Base-by-base conservation (phyloP, 2,888 invertebrate genomes). In the Eilema caniola region DNA sequence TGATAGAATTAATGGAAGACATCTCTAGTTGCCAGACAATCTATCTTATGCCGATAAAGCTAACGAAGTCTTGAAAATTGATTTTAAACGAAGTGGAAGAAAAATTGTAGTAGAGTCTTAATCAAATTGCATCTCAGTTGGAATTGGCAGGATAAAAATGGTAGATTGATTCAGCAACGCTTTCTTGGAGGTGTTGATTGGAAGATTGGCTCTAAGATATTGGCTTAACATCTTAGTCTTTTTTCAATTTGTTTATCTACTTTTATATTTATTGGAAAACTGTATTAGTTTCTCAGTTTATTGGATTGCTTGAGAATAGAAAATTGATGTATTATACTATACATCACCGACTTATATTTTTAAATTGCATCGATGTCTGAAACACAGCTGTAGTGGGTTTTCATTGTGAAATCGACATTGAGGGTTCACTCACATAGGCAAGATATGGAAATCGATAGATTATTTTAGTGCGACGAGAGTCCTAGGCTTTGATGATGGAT, bases 11-110 rank as follows among this genome's bases (percentile, higher is more conserved):
- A 89, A 89, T 88, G 87, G 82, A 83, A 85, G 83, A 85, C 86
- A 88, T 84, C 87, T 83, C 57, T 73, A 83, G 75, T 83, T 83
- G 80, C 70, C 79, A 75, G 71, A 80, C 86, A 79, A 90, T 90
- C 88, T 88, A 89, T 90, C 88, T 88, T 78, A 68, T 59, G 70
- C 73, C 81, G 91, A 90, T 91, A 90, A 89, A 87, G 85, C 85
- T 90, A 91, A 91, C 85, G 90, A 91, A 90, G 81, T 88, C 81
- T 67, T 69, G 77, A 83, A 87, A 89, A 92, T 89, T 90, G 90
- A 88, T 88, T 90, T 89, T 83, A 84, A 88, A 88, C 83, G 85
- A 82, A 82, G 79, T 80, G 75, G 75, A 80, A 84, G 74, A 80
- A 83, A 84, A 83, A 77, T 77, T 79, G 71, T 74, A 67, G 57